phyloP scores from a whole-genome alignment of 2,113 vertebrate species.

The Elaphurus davidianus region DNA sequence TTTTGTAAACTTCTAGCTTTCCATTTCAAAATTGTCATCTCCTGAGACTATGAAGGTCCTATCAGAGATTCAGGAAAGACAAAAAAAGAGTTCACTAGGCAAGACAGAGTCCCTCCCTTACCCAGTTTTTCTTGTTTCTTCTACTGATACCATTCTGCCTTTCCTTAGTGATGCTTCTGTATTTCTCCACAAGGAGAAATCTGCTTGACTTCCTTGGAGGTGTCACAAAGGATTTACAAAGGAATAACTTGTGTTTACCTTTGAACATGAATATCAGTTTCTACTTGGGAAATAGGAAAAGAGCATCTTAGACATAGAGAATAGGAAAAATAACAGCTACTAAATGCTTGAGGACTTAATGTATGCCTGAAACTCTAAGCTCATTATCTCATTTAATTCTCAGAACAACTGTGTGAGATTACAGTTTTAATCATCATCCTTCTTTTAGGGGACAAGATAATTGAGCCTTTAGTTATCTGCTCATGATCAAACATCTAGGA shows the following conservation, averaged over 20 bases:
- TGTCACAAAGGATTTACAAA: background rate
- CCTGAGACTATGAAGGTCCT: background rate
- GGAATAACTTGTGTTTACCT: background rate
- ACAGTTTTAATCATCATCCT: background rate
- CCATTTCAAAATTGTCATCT: background rate
- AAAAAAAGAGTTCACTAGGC: background rate
- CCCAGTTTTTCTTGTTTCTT: background rate
- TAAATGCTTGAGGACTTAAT: background rate
- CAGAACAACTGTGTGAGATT: background rate
- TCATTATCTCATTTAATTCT: background rate
- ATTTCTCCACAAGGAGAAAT: background rate
- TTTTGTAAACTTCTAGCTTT: background rate
- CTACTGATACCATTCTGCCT: background rate
- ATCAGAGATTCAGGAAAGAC: background rate
- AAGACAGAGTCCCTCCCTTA: background rate
- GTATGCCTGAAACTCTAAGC: background rate
- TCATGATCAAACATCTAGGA: background rate
- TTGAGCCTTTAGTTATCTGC: background rate
- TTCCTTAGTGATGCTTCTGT: background rate
- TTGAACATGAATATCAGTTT: background rate
- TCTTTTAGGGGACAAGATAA: background rate
- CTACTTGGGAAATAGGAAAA: background rate
- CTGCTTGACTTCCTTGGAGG: background rate
- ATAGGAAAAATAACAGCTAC: background rate
- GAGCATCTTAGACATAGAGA: background rate